phyloP scores from a whole-genome alignment of 2,797 vertebrate genomes.

The Urocyon cinereoargenteus region DNA sequence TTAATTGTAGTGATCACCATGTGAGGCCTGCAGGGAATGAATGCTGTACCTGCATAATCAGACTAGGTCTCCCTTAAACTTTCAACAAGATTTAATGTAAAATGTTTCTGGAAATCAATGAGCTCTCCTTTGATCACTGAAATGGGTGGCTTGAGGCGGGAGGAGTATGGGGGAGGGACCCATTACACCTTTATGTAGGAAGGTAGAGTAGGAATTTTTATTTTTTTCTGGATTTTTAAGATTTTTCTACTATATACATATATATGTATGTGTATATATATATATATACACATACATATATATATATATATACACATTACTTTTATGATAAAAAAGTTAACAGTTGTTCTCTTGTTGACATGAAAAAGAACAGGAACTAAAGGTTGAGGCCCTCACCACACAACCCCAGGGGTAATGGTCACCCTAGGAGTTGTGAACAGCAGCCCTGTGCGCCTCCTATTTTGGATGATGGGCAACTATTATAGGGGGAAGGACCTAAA shows the following conservation, averaged over 20 bases:
- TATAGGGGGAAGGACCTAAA: not conserved
- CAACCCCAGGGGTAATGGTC: too few relatives aligned
- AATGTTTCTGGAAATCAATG: not conserved
- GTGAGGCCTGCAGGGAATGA: not conserved
- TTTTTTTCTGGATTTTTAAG: not conserved
- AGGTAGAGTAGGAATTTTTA: not conserved
- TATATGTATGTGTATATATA: too few relatives aligned
- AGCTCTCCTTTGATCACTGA: not conserved
- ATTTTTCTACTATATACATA: too few relatives aligned
- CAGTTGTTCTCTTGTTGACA: not conserved
- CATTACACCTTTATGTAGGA: not conserved
- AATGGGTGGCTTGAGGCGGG: not conserved
- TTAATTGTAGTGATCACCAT: not conserved
- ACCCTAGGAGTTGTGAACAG: accelerated
- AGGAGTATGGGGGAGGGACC: accelerated
- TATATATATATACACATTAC: not conserved
- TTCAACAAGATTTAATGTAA: not conserved
- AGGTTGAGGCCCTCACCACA: not conserved
- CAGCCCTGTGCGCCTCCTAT: not conserved
- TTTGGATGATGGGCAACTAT: not conserved
- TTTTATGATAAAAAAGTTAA: not conserved
- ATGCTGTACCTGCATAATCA: accelerated
- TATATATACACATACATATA: not conserved
- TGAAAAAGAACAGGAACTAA: not conserved
- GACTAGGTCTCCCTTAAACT: not conserved